Evolutionary conservation across 2,888 invertebrate genomes (phyloP).

Genomic region (Andrena haemorrhoa): DNA sequence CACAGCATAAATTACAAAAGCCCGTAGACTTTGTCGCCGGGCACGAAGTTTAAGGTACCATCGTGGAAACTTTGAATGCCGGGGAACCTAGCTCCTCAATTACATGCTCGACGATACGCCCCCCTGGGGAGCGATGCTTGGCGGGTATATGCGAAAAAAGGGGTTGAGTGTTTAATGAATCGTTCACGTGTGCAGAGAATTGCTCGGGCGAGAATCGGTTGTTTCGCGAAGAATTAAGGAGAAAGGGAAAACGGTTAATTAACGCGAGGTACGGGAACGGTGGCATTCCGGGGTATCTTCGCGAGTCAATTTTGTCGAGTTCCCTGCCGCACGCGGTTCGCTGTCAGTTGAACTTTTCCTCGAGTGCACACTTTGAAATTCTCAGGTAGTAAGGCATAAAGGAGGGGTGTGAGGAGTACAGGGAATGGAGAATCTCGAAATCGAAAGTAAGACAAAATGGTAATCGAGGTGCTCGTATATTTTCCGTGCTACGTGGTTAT

Average conservation of each 20-base stretch:
- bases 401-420: too few species aligned
- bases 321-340: background rate
- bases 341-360: background rate
- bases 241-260: constrained; percentile 1
- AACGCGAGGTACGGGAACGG: background rate
- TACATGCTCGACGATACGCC: constrained; percentile 10
- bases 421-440: too few species aligned
- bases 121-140: background rate
- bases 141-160: background rate
- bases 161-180: constrained; percentile 9
- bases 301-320: constrained; percentile 9
- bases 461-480: background rate
- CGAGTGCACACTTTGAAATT: background rate
- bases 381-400: too few species aligned
- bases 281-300: constrained; percentile 1
- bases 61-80: constrained; percentile 14
- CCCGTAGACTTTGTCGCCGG: constrained; percentile 41
- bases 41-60: constrained; percentile 37
- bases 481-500: background rate
- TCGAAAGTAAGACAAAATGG: background rate
- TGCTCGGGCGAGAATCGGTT: background rate
- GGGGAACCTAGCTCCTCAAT: background rate
- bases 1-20: constrained; percentile 56
- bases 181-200: background rate
- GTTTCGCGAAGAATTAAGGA: background rate